Evolutionary conservation across 2,113 vertebrate species (phyloP).

Genomic region (Todiramphus saurophagus): DNA sequence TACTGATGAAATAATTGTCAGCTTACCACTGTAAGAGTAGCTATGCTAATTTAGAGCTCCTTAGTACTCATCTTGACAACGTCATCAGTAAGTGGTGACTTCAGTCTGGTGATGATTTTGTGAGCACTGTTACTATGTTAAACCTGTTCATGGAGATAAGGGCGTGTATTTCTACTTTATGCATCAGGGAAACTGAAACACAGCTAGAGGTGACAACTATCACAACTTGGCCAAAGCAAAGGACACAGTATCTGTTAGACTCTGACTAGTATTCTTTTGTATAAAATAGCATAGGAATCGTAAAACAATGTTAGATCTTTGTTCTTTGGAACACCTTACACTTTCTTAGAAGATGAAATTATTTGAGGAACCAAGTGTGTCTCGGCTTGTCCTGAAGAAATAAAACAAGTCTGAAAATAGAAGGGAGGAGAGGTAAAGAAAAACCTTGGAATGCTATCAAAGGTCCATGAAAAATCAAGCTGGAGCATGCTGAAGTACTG

Average conservation of each 20-base stretch:
- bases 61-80: not conserved
- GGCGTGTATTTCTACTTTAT: not conserved
- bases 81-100: not conserved
- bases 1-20: not conserved
- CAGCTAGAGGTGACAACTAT: not conserved
- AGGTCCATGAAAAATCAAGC: not conserved
- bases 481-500: not conserved
- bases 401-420: not conserved
- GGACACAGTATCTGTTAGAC: not conserved
- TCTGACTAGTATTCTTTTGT: not conserved
- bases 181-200: not conserved
- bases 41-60: not conserved
- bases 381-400: not conserved
- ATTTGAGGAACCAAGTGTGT: not conserved
- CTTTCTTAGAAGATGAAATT: not conserved
- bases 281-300: not conserved
- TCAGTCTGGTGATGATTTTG: not conserved
- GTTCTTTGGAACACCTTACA: not conserved
- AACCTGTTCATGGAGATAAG: not conserved
- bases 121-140: not conserved
- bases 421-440: not conserved
- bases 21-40: not conserved
- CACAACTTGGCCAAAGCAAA: not conserved
- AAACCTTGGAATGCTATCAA: not conserved
- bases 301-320: not conserved